Evolutionary conservation across 2,797 vertebrate genomes (phyloP), one percentile per base, ranked within the genome.

Genomic region (Cynodonichthys magdalenae): DNA sequence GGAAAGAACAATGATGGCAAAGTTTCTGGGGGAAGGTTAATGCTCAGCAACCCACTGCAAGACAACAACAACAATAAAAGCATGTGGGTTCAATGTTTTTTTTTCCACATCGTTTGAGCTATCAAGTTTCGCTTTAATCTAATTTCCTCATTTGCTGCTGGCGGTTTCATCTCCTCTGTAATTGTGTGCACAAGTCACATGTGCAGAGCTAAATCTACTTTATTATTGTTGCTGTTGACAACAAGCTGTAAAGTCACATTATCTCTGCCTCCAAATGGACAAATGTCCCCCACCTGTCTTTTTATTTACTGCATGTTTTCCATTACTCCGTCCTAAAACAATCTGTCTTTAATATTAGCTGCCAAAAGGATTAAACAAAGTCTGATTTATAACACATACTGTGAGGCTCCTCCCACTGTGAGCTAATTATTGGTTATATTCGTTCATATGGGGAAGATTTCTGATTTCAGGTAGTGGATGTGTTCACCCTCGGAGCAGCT

Each of bases 81-180:
- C 6, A n/a, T 7, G 44, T 45, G 0, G 20, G 54, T 42, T 42
- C 14, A 65, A 18, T 49, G 53, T 68, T n/a, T 63, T 85, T n/a
- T 63, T 85, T 79, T 77, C 8, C 28, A 15, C 6, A 0, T 61
- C n/a, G n/a, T 15, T 63, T 42, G 50, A 3, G 12, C 52, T 62
- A 83, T 77, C 77, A 74, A 59, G 60, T 86, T 83, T 27, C 17
- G 0, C 42, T 60, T 5, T 70, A 74, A 86, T 80, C 56, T 18
- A 27, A 67, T 87, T 74, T 31, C 52, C 44, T 70, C 41, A 51
- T 59, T 10, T 45, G 29, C 34, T 12, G 12, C 36, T 12, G 5
- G 18, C 39, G 34, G 17, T 46, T 19, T 53, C 48, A 48, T 63
- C 19, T 52, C 44, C 60, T 42, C 28, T 59, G 42, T 50, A 29